Percentiles rank a stretch among this genome's conserved stretches.
phyloP scores from a whole-genome alignment of 1,140 invertebrate genomes.

The Rhyacophila brunnea region DNA sequence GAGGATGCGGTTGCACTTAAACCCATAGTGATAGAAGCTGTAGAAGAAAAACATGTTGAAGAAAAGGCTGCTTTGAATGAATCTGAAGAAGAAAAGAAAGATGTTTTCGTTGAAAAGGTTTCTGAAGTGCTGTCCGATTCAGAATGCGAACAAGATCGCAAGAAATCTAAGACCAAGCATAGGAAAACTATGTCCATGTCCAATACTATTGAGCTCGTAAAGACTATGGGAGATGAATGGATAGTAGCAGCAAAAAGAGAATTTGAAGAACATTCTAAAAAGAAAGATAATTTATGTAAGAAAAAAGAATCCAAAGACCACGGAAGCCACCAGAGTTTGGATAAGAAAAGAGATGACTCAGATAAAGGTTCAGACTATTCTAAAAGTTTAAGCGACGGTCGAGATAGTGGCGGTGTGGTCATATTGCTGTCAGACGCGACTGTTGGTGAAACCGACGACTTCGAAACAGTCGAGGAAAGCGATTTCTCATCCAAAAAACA shows the following conservation, averaged over 20 bases:
- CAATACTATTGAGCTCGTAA: conserved; percentile 66
- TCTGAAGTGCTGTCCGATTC: conserved; percentile 23
- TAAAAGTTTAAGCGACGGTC: background rate
- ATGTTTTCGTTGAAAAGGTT: conserved; percentile 7
- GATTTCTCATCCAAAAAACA: conserved; percentile 45
- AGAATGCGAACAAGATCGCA: conserved; percentile 26
- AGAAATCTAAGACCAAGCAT: conserved; percentile 48
- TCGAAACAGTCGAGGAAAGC: conserved; percentile 40
- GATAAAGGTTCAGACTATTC: background rate
- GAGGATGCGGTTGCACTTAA: background rate
- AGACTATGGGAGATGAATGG: conserved; percentile 49
- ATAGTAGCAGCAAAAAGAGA: conserved; percentile 47
- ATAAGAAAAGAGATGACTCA: background rate
- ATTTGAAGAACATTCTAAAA: conserved; percentile 47
- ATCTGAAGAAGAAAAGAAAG: conserved; percentile 11
- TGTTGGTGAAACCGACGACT: conserved; percentile 29
- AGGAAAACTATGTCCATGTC: conserved; percentile 80
- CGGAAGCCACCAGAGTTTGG: background rate
- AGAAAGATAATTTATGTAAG: conserved; percentile 33
- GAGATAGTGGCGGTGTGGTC: conserved; percentile 6
- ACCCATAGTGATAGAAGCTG: conserved; percentile 1
- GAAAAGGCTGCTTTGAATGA: background rate
- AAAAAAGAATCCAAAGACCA: conserved; percentile 10
- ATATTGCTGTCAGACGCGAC: conserved; percentile 27
- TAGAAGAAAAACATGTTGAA: background rate